These are phyloP conservation scores for Polyodon spathula DNA, from an alignment of 2,113 vertebrate species.

Conservation along the genomic window DNA sequence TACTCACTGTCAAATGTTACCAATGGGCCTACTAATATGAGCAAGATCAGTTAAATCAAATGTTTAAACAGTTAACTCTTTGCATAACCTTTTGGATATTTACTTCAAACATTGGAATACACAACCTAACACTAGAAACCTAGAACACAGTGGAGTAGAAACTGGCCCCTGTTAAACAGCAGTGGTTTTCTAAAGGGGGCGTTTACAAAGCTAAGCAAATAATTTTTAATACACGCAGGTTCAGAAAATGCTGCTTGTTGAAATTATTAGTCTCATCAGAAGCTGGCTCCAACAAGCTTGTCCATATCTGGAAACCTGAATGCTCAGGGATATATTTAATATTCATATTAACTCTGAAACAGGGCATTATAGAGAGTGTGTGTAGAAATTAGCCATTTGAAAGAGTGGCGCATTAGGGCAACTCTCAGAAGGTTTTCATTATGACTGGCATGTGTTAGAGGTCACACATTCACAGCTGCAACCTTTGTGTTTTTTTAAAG, in stretches of 20 bases:
- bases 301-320: neutral
- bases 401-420: neutral
- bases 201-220: no score
- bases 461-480: neutral
- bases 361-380: neutral
- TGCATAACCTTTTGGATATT: no score
- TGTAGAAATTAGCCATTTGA: neutral
- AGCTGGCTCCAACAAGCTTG: neutral
- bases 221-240: no score
- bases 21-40: no score
- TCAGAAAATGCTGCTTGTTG: neutral
- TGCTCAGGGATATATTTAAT: neutral
- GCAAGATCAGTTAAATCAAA: no score
- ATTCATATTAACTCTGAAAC: neutral
- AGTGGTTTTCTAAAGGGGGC: no score
- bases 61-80: no score
- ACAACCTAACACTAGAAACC: no score
- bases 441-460: neutral
- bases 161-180: no score
- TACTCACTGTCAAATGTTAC: no score
- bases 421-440: neutral
- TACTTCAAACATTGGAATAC: no score
- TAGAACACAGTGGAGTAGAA: no score
- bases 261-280: neutral
- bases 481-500: neutral